Percentiles rank a stretch among this genome's conserved stretches.
These are phyloP conservation scores for Crax fasciolata DNA, from an alignment of 2,797 vertebrate species.

Conservation along the genomic window DNA sequence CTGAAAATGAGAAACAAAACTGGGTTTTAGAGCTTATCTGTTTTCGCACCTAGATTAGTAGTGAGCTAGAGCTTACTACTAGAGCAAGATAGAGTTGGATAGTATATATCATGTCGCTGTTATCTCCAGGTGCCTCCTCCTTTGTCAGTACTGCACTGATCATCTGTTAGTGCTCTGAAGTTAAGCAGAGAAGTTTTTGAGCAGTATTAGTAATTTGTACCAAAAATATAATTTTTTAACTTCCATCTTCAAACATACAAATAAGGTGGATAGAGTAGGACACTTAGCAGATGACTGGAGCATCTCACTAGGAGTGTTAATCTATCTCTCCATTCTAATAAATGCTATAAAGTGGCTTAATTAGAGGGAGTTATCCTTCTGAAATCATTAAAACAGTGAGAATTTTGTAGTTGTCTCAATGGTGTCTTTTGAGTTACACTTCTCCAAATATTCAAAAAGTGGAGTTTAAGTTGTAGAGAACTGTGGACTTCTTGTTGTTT, in stretches of 20 bases:
- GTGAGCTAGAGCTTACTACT: not conserved
- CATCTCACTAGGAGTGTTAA: not conserved
- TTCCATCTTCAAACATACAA: not conserved
- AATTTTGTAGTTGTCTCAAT: not conserved
- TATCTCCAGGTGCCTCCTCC: not conserved
- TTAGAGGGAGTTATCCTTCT: not conserved
- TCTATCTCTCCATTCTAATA: not conserved
- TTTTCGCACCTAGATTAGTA: not conserved
- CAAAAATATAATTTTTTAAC: not conserved
- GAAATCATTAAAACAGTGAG: not conserved
- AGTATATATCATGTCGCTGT: not conserved
- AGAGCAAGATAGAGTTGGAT: not conserved
- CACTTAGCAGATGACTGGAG: not conserved
- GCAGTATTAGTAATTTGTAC: not conserved
- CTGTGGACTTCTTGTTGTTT: not conserved
- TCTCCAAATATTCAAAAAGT: not conserved
- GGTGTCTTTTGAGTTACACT: not conserved
- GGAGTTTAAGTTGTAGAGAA: not conserved
- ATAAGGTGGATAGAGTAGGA: not conserved
- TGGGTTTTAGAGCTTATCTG: not conserved
- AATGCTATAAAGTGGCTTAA: not conserved
- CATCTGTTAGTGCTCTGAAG: not conserved
- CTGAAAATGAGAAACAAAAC: not conserved
- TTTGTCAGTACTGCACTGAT: not conserved
- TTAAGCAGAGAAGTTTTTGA: not conserved